Base-by-base conservation (phyloP, 1,140 invertebrate species). In the Muscidifurax raptorellus region DNA sequence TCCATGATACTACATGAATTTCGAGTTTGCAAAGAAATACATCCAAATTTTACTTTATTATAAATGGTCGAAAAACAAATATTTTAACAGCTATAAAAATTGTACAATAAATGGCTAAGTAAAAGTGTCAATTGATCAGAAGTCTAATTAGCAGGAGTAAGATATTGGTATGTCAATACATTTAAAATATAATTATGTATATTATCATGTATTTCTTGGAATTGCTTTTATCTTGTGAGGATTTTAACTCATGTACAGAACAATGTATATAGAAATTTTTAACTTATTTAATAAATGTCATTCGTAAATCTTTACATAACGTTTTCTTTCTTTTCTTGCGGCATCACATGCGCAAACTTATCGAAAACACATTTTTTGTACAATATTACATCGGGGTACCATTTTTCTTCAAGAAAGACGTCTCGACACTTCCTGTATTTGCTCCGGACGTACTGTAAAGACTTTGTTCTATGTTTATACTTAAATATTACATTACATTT, bases 251-350 rank as follows among this genome's bases (percentile, higher is more conserved):
- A 80, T 84, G 76, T 80, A 84, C 40, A 84, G 44, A 84, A 84
- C 82, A 78, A 85, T 89, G 83, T 89, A 89, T 89, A 88, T 90
- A 89, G 82, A 86, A 82, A 86, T 88, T 89, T 87, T 89, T 90
- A 87, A 89, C 88, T 87, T 86, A 85, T 89, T 89, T 89, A 86
- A 90, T 89, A 89, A 87, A 83, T 88, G 80, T 87, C 44, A 86
- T 85, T 88, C 86, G 67, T 87, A 86, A 87, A 85, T 87, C 36
- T 75, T 82, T 87, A 88, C 87, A 88, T 87, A 83, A 84, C 85
- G 80, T 86, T 82, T 67, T 80, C 84, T 76, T 85, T 85, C 77
- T 76, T 82, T 85, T 81, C 80, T 81, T 78, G 80, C 78, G 64
- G 72, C 75, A 66, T 78, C 78, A 79, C 80, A 85, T 78, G 84